phyloP scores from a whole-genome alignment of 2,888 invertebrate species.

The Stenodera caucasica region DNA sequence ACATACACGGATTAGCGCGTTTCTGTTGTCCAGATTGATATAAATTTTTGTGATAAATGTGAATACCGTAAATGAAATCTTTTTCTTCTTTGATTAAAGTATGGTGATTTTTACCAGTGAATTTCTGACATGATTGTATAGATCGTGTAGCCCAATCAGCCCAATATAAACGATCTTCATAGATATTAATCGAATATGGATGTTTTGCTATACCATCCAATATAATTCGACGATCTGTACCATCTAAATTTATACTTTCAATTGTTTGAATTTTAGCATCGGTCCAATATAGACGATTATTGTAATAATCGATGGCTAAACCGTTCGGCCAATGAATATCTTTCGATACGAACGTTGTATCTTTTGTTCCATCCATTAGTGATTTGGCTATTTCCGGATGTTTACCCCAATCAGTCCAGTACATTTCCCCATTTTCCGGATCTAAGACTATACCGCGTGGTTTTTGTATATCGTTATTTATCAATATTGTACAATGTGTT shows the following conservation, averaged over 20 bases:
- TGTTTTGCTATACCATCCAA: slow-evolving; percentile 68
- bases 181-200: slow-evolving; percentile 83
- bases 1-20: slow-evolving; percentile 63
- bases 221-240: slow-evolving; percentile 64
- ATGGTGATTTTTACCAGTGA: slow-evolving; percentile 66
- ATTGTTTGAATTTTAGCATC: slow-evolving; percentile 73
- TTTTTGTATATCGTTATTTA: slow-evolving; percentile 64
- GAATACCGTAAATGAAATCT: slow-evolving; percentile 65
- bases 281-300: slow-evolving; percentile 83
- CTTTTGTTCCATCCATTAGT: slow-evolving; percentile 80
- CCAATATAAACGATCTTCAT: slow-evolving; percentile 88
- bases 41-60: slow-evolving; percentile 73
- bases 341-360: slow-evolving; percentile 63
- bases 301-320: slow-evolving; percentile 78
- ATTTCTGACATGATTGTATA: slow-evolving; percentile 77
- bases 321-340: slow-evolving; percentile 83
- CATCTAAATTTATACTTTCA: slow-evolving; percentile 67
- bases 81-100: slow-evolving; percentile 60
- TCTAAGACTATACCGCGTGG: slow-evolving; percentile 72
- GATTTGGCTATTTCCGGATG: slow-evolving; percentile 74
- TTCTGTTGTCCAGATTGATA: slow-evolving; percentile 52
- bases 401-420: slow-evolving; percentile 88
- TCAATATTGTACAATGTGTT: slow-evolving; percentile 65
- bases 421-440: slow-evolving; percentile 74
- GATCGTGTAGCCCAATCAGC: slow-evolving; percentile 82